Base-by-base conservation (phyloP, 2,797 vertebrate genomes). In the Darevskia mixta region DNA sequence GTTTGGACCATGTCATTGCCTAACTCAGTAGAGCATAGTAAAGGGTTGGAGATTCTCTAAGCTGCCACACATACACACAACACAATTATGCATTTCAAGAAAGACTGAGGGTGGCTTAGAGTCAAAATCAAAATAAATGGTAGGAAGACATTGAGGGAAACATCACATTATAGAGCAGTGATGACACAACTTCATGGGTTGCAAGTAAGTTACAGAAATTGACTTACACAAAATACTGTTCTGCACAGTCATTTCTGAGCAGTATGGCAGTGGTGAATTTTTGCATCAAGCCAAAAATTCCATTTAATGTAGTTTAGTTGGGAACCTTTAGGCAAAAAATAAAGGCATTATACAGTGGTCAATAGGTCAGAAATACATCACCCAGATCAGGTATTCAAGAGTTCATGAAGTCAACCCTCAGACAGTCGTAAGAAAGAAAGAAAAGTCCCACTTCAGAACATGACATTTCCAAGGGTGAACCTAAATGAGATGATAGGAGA, bases 1-100 rank as follows among this genome's bases (percentile, higher is more conserved):
- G 29, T 87, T 87, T 87, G 55, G 69, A 87, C 55, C 79, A 43
- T 73, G 64, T 69, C 64, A 87, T 75, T 75, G 69, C 55, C 79
- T 73, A n/a, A 45, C 10, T 49, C 49, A 81, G 55, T 25, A 61
- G 49, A 80, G 32, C 69, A 32, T 73, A 64, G 69, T 35, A 75
- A 87, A 58, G 32, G 18, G n/a, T 79, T 79, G 45, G 32, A 38
- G 67, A 61, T 49, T 79, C 2, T 86, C n/a, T 49, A 71, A 79
- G 66, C n/a, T 86, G 66, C 32, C 66, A 71, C n/a, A 29, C 38
- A 27, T 66, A 71, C 20, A 78, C 27, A 73, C 27, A 32, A 18
- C 38, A 73, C 5, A 61, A 64, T 64, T 1, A 43, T 41, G 27
- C 32, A 73, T 73, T 73, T 35, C 49, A 81, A 73, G 67, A 61